Evolutionary conservation across 2,797 vertebrate species (phyloP).

Genomic region (Myripristis jacobus): DNA sequence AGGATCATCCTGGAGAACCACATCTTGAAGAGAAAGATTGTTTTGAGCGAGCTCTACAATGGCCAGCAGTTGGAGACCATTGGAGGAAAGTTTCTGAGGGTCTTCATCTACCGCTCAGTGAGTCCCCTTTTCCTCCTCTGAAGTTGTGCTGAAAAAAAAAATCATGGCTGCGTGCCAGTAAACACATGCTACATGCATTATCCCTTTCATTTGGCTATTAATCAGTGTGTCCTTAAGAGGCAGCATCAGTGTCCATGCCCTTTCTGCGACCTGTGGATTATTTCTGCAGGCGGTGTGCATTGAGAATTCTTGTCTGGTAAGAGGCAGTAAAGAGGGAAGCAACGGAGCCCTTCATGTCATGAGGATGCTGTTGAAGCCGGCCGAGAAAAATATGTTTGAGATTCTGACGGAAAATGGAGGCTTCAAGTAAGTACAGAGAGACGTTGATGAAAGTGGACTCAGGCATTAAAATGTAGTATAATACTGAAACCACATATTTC

Average conservation of each 20-base stretch:
- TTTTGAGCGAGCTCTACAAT: conserved; percentile 92
- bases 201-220: conserved; percentile 22
- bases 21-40: conserved; percentile 91
- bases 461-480: conserved; percentile 28
- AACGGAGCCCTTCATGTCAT: conserved; percentile 95
- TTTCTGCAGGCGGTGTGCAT: conserved; percentile 91
- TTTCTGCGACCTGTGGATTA: conserved; percentile 31
- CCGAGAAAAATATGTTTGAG: conserved; percentile 88
- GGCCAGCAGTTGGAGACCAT: conserved; percentile 94
- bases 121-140: conserved; percentile 67
- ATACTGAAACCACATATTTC: conserved; percentile 37
- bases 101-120: conserved; percentile 98
- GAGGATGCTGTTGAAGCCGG: conserved; percentile 88
- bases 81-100: conserved; percentile 90
- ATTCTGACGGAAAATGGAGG: conserved; percentile 87
- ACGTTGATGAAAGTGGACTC: conserved; percentile 16
- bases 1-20: conserved; percentile 93
- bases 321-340: conserved; percentile 95
- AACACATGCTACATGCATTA: conserved; percentile 32
- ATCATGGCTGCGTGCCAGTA: conserved; percentile 12
- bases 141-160: conserved; percentile 23
- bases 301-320: conserved; percentile 95
- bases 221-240: background rate
- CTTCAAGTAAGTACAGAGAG: conserved; percentile 87
- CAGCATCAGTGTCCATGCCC: conserved; percentile 9